phyloP scores from a whole-genome alignment of 2,888 invertebrate species.

The Zele albiditarsus region DNA sequence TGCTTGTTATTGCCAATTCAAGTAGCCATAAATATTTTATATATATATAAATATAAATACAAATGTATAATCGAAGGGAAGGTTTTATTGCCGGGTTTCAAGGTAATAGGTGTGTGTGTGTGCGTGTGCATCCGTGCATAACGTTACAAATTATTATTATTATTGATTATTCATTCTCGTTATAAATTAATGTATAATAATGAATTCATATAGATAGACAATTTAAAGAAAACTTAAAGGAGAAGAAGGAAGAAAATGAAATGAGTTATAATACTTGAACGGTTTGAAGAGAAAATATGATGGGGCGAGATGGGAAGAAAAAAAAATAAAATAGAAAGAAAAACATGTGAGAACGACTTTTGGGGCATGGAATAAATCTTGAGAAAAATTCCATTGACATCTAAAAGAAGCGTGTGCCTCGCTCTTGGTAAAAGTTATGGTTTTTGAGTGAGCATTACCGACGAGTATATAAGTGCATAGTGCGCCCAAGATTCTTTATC shows the following conservation, averaged over 20 bases:
- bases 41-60: not conserved
- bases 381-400: slow-evolving; percentile 21
- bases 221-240: not conserved
- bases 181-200: not conserved
- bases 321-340: not conserved
- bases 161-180: slow-evolving; percentile 3
- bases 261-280: not conserved
- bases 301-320: not conserved
- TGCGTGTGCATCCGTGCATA: slow-evolving; percentile 58
- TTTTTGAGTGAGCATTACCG: slow-evolving; percentile 22
- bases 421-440: slow-evolving; percentile 16
- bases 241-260: not conserved
- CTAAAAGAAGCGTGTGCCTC: not conserved
- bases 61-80: slow-evolving; percentile 23
- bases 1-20: slow-evolving; percentile 23
- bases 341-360: slow-evolving; percentile 18
- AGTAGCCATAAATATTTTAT: slow-evolving; percentile 20
- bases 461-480: slow-evolving; percentile 36
- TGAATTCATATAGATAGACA: not conserved
- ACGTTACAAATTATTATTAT: slow-evolving; percentile 46
- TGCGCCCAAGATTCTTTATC: slow-evolving; percentile 35
- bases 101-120: slow-evolving; percentile 57
- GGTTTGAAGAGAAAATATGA: not conserved
- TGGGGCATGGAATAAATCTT: slow-evolving; percentile 15
- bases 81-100: slow-evolving; percentile 49